These are phyloP conservation scores for Cydia pomonella DNA, from an alignment of 1,140 invertebrate species.

Conservation along the genomic window DNA sequence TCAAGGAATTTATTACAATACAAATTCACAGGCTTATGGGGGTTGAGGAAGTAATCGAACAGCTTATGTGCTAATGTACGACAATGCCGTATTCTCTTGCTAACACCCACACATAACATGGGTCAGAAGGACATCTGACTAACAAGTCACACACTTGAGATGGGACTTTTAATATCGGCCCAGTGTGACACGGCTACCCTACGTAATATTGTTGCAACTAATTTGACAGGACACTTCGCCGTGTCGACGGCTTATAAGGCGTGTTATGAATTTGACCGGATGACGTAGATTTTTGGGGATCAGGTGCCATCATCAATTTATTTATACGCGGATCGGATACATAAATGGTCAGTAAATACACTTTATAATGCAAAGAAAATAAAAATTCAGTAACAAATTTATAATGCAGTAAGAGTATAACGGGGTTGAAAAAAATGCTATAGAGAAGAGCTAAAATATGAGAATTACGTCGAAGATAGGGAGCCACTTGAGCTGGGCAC, in stretches of 20 bases:
- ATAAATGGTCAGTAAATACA: too few relatives aligned
- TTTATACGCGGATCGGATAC: background rate
- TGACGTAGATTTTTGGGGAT: background rate
- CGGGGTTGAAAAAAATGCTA: too few relatives aligned
- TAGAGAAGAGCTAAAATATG: too few relatives aligned
- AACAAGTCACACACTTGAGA: constrained; percentile 43
- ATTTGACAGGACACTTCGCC: constrained; percentile 41
- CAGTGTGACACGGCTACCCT: constrained; percentile 37
- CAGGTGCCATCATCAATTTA: background rate
- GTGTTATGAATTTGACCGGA: constrained; percentile 38
- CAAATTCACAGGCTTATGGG: background rate
- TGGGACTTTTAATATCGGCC: constrained; percentile 50
- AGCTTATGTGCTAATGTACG: constrained; percentile 9
- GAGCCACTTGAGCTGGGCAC: too few relatives aligned
- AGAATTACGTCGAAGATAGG: too few relatives aligned
- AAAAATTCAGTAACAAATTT: too few relatives aligned
- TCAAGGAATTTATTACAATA: background rate
- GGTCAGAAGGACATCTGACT: constrained; percentile 45
- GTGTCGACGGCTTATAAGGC: constrained; percentile 25
- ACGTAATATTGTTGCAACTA: constrained; percentile 35
- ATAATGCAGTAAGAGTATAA: too few relatives aligned
- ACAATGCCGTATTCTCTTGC: constrained; percentile 1
- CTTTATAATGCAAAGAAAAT: too few relatives aligned
- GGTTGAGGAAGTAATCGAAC: background rate
- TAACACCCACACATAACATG: constrained; percentile 33